Conservation (phyloP, 2,113 vertebrate species). For the Setophaga kirtlandii region DNA sequence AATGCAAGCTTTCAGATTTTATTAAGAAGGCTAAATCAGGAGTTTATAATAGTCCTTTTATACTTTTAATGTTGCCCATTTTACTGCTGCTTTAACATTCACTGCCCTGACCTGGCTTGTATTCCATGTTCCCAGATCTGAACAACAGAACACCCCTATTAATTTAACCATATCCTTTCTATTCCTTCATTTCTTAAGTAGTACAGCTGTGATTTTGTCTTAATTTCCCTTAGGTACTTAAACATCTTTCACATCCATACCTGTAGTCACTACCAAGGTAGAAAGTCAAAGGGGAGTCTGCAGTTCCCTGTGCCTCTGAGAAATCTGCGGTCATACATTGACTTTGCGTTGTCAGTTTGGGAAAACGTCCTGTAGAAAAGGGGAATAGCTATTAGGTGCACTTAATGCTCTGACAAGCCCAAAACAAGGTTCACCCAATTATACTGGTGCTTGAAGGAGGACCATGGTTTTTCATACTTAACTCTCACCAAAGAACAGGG, state of each 20-base stretch:
- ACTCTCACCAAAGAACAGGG: not conserved
- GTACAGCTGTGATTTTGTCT: constrained; percentile 49
- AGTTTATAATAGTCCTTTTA: constrained; percentile 72
- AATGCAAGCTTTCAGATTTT: constrained; percentile 57
- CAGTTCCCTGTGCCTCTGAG: not conserved
- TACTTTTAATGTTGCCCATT: constrained; percentile 64
- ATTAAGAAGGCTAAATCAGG: constrained; percentile 58
- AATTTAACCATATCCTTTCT: constrained; percentile 61
- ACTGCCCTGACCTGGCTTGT: constrained; percentile 59
- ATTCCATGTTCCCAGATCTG: constrained; percentile 58
- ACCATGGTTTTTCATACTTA: accelerated
- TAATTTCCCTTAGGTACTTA: constrained; percentile 36
- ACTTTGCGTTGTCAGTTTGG: not conserved
- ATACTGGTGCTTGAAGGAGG: not conserved
- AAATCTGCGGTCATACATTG: not conserved
- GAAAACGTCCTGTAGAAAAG: not conserved
- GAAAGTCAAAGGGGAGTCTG: not conserved
- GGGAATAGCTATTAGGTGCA: not conserved
- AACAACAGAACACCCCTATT: constrained; percentile 58
- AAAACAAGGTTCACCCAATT: not conserved
- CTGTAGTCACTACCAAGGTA: not conserved
- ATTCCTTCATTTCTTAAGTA: constrained; percentile 33
- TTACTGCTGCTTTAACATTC: constrained; percentile 68
- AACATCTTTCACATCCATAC: not conserved
- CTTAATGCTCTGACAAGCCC: not conserved